A percentile compares a stretch with the other conserved stretches of the same genome.
Conservation (phyloP, 2,113 vertebrate species). For the Stegostoma tigrinum region DNA sequence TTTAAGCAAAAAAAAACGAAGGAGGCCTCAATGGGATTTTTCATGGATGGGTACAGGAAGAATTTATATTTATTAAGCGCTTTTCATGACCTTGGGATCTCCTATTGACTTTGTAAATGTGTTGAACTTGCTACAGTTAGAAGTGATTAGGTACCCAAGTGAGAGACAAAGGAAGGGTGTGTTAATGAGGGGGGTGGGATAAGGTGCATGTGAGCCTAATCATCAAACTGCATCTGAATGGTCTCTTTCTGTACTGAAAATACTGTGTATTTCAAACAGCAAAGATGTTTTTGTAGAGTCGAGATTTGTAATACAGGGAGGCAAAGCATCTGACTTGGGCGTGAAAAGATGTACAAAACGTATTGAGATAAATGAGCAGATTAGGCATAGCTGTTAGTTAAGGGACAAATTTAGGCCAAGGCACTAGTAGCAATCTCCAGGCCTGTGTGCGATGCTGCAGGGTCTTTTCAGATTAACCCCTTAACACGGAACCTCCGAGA, state of each 20-base stretch:
- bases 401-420: neutral
- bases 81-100: neutral
- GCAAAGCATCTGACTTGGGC: neutral
- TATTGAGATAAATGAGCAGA: neutral
- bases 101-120: no score
- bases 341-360: neutral
- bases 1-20: no score
- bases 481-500: neutral
- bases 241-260: neutral
- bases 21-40: neutral
- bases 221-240: neutral
- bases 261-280: neutral
- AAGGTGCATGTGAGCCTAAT: neutral
- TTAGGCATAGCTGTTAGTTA: neutral
- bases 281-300: neutral
- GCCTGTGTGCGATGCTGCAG: neutral
- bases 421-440: neutral
- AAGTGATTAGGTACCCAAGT: neutral
- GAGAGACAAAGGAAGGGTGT: neutral
- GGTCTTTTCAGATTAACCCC: neutral
- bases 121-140: neutral
- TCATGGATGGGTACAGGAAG: neutral
- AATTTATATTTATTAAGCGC: neutral
- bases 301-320: neutral
- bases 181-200: neutral